A percentile compares a stretch with the other conserved stretches of the same genome.
Conservation (phyloP, 2,113 vertebrate genomes). For the Circaetus gallicus region DNA sequence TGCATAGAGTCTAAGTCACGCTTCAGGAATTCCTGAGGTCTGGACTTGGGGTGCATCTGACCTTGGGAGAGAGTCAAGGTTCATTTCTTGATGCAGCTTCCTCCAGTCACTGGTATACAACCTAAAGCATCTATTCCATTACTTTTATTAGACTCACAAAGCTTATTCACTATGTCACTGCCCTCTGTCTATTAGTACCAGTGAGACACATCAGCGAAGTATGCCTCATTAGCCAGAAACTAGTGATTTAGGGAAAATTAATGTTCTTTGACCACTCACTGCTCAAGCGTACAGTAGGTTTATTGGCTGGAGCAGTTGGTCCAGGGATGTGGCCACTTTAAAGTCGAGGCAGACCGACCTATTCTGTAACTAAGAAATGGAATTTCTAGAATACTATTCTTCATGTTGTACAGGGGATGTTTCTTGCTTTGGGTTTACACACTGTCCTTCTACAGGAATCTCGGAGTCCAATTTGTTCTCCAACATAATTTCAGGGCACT, state of each 20-base stretch:
- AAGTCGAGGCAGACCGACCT: neutral
- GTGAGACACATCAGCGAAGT: neutral
- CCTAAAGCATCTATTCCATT: neutral
- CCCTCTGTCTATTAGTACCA: neutral
- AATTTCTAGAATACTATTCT: neutral
- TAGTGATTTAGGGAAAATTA: neutral
- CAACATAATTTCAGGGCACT: neutral
- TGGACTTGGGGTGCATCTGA: fast-evolving
- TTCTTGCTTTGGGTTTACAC: neutral
- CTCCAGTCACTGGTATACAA: neutral
- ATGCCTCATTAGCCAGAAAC: neutral
- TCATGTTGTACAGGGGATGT: neutral
- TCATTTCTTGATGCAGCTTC: neutral
- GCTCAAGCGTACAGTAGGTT: fast-evolving
- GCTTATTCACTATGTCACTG: neutral
- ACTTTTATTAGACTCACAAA: neutral
- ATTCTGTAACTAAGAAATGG: neutral
- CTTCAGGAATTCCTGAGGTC: neutral
- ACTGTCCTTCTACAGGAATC: neutral
- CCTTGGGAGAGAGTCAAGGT: neutral
- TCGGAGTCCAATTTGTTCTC: neutral
- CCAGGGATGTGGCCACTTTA: neutral
- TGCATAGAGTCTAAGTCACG: neutral
- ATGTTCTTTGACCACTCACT: neutral
- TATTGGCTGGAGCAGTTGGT: neutral